Conservation (phyloP, 2,797 vertebrate species). For the Cirrhinus molitorella region DNA sequence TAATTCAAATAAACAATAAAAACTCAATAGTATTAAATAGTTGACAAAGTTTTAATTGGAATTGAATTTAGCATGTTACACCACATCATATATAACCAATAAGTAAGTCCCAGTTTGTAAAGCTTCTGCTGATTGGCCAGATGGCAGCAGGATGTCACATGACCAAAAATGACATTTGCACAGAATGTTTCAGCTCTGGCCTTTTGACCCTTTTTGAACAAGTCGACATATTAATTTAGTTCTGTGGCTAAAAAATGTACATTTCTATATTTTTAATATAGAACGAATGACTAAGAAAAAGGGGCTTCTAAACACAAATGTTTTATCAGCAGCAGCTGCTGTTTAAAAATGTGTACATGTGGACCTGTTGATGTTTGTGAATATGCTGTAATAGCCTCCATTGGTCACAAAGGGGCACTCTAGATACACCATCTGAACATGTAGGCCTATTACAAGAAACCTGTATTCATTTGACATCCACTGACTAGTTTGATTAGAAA, state of each 20-base stretch:
- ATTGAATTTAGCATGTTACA: too few relatives aligned
- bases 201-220: neutral
- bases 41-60: neutral
- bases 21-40: too few relatives aligned
- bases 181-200: neutral
- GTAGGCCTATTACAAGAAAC: neutral
- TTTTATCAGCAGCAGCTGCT: neutral
- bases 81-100: neutral
- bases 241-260: neutral
- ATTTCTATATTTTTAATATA: neutral
- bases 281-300: neutral
- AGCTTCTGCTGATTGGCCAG: neutral
- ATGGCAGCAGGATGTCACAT: neutral
- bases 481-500: neutral
- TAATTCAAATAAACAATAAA: neutral
- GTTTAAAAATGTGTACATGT: neutral
- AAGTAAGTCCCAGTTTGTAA: neutral
- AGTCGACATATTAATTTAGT: neutral
- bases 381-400: slow-evolving; percentile 24
- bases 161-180: neutral
- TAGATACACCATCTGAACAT: slow-evolving; percentile 7
- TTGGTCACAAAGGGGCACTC: slow-evolving; percentile 47
- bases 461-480: neutral
- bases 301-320: neutral
- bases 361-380: neutral